Conservation (phyloP, 2,797 vertebrate genomes). For the Manis javanica region DNA sequence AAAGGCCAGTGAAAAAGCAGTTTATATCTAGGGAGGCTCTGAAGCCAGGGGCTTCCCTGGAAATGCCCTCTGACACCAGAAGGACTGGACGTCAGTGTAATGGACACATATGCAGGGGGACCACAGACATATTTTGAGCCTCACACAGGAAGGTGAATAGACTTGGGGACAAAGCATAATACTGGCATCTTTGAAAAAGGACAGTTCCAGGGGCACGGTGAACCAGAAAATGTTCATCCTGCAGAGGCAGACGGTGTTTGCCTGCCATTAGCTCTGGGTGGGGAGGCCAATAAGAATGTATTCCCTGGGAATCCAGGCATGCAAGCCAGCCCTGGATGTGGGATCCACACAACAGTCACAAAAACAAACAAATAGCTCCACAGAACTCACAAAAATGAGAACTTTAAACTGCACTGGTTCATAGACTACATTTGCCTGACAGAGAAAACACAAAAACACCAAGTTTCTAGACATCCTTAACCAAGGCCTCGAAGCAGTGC, state of each 20-base stretch:
- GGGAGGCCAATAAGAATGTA: background rate
- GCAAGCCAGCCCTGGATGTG: background rate
- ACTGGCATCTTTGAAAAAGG: too few species aligned
- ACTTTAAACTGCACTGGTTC: background rate
- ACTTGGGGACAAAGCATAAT: background rate
- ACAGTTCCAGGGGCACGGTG: background rate
- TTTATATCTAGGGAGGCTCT: background rate
- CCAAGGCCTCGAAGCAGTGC: background rate
- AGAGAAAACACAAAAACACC: background rate
- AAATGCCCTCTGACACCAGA: background rate
- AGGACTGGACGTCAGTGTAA: background rate
- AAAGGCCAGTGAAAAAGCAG: background rate
- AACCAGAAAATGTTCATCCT: accelerated
- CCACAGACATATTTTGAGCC: background rate
- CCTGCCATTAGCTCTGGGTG: background rate
- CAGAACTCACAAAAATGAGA: background rate
- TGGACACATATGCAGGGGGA: background rate
- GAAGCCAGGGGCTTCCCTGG: background rate
- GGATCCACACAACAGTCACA: background rate
- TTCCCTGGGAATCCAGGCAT: background rate
- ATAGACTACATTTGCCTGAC: background rate
- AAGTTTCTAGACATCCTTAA: background rate
- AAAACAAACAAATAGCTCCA: background rate
- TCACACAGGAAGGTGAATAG: background rate
- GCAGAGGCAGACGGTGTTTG: accelerated